Conservation (phyloP, 2,888 invertebrate genomes). For the Andrena chrysosceles region DNA sequence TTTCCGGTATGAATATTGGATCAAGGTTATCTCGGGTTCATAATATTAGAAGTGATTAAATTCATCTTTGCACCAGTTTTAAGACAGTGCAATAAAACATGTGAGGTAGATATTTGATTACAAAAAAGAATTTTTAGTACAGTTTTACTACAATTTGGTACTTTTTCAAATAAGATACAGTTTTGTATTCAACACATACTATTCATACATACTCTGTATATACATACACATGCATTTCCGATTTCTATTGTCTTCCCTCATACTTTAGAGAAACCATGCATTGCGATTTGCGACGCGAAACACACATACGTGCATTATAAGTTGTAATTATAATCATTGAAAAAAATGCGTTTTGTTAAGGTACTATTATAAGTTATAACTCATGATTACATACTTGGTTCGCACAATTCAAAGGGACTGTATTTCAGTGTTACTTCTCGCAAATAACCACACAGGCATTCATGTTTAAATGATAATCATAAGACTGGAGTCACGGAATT, state of each 20-base stretch:
- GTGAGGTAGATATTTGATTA: too few species aligned
- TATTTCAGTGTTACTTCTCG: not conserved
- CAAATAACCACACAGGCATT: not conserved
- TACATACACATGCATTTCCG: not conserved
- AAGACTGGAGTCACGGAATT: slow-evolving; percentile 10
- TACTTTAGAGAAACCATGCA: slow-evolving; percentile 14
- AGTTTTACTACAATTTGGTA: too few species aligned
- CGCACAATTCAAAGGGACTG: not conserved
- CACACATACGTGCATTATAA: slow-evolving; percentile 35
- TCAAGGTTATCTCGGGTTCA: too few species aligned
- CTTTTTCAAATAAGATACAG: too few species aligned
- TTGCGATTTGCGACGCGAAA: slow-evolving; percentile 13
- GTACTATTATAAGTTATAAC: not conserved
- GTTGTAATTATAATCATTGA: slow-evolving; percentile 1
- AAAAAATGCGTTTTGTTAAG: too few species aligned
- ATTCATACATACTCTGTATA: not conserved
- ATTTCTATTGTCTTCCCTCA: not conserved
- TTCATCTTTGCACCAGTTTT: too few species aligned
- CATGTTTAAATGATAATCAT: not conserved
- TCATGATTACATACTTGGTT: not conserved
- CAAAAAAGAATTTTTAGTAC: too few species aligned
- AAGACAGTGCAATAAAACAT: too few species aligned
- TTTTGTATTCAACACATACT: too few species aligned
- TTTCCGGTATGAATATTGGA: too few species aligned
- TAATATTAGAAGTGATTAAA: too few species aligned